Evolutionary conservation across 2,888 invertebrate species (phyloP).

Genomic region (Atethmia centrago): DNA sequence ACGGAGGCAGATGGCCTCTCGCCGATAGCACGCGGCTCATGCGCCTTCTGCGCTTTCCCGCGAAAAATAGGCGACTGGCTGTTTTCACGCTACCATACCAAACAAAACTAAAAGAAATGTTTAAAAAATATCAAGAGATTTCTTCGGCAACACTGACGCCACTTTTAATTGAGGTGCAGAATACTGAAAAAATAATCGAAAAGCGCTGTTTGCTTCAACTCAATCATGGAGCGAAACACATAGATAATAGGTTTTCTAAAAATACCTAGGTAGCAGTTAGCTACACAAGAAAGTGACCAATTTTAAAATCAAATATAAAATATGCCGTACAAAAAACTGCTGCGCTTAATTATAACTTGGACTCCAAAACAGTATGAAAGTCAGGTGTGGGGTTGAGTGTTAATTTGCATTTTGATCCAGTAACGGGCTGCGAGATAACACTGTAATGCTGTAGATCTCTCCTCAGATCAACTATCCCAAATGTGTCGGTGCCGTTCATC

Average conservation of each 20-base stretch:
- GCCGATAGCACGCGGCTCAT: constrained; percentile 72
- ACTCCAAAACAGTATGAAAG: constrained; percentile 65
- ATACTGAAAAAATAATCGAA: constrained; percentile 44
- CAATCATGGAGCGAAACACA: constrained; percentile 35
- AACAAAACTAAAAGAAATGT: constrained; percentile 2
- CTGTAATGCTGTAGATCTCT: constrained; percentile 78
- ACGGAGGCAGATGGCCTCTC: constrained; percentile 81
- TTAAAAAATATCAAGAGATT: constrained; percentile 9
- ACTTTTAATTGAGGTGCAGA: constrained; percentile 41
- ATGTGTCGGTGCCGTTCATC: constrained; percentile 72
- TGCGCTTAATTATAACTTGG: constrained; percentile 62
- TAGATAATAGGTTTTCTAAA: constrained; percentile 47
- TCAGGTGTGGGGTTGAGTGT: constrained; percentile 71
- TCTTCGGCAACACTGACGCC: constrained; percentile 1
- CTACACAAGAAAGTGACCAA: constrained; percentile 36
- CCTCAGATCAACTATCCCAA: constrained; percentile 75
- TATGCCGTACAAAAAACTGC: constrained; percentile 32
- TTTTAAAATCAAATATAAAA: constrained; percentile 41
- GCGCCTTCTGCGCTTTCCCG: constrained; percentile 68
- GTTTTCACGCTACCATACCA: constrained; percentile 6
- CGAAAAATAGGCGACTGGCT: constrained; percentile 55
- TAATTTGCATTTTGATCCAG: constrained; percentile 81
- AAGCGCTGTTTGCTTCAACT: constrained; percentile 28
- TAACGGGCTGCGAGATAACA: constrained; percentile 77
- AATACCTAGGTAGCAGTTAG: constrained; percentile 24